Base-by-base conservation (phyloP, 2,888 invertebrate species). In the Anthoptus insignis region DNA sequence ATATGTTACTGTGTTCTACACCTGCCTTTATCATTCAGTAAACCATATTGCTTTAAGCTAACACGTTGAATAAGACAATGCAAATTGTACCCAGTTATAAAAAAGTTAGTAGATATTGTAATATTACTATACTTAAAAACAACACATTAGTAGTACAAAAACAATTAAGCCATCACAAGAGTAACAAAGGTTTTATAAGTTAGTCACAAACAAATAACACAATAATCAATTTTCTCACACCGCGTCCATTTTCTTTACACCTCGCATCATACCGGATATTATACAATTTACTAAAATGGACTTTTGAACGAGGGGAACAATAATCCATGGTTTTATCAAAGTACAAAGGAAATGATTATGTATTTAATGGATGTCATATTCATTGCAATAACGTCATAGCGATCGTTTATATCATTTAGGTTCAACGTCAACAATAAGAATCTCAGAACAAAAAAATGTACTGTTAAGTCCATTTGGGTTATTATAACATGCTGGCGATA, bases 121-220 rank as follows among this genome's bases (percentile, higher is more conserved):
- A n/a, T n/a, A n/a, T n/a, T n/a, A n/a, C n/a, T n/a, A n/a, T n/a
- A n/a, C 11, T 9, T 32, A 32, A 5, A 32, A 32, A 32, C 42
- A n/a, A 2, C 42, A 19, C 42, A 39, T 42, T 19, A 21, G 4
- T 11, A 19, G 16, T 8, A 16, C 39, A 42, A 42, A 39, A 8
- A 42, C 42, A 42, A 2, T 11, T 11, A 19, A 42, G 19, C 42
- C 42, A 42, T 42, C 11, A 42, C 19, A 42, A 42, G 1, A 16
- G 39, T 9, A 7, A 16, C 2, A 37, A 42, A 19, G 3, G 16
- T 16, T 45, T 57, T 19, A 29, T 27, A 16, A n/a, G 57, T 67
- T 69, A 69, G 69, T 69, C 65, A 69, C 67, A 65, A 67, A 52
- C 67, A 45, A n/a, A 49, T 42, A 65, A 14, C n/a, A 13, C 11